These are phyloP conservation scores for Phylloscopus collybita DNA, from an alignment of 2,797 vertebrate species.

Conservation along the genomic window DNA sequence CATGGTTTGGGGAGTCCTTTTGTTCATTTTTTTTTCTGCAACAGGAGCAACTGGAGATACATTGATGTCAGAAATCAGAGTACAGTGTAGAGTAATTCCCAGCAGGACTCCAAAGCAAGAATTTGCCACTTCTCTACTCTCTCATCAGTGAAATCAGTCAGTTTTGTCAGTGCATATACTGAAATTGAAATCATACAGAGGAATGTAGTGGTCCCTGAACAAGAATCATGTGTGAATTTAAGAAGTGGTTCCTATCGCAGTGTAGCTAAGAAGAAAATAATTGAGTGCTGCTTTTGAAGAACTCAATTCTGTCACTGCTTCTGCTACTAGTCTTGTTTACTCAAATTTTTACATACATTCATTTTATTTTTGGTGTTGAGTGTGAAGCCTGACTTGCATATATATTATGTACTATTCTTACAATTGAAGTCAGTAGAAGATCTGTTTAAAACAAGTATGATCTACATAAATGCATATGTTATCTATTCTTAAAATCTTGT, in stretches of 20 bases:
- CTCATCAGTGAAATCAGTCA: rapidly evolving
- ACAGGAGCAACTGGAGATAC: neutral
- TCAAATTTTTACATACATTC: neutral
- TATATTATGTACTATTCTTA: neutral
- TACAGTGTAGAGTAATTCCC: neutral
- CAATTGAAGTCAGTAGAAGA: neutral
- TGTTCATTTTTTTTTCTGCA: neutral
- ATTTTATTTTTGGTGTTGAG: neutral
- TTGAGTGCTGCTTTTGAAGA: neutral
- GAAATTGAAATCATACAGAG: neutral
- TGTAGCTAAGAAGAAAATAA: neutral
- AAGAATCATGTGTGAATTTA: neutral
- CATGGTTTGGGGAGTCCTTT: neutral
- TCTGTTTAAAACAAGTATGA: neutral
- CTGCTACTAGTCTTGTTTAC: neutral
- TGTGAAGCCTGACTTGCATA: neutral
- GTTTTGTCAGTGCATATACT: neutral
- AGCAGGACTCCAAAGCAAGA: neutral
- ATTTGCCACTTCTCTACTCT: neutral
- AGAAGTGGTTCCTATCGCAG: neutral
- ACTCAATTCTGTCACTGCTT: neutral
- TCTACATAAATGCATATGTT: neutral
- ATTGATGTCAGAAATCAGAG: neutral
- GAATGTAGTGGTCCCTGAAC: neutral
- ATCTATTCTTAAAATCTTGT: neutral